A percentile compares a stretch with the other conserved stretches of the same genome.
These are phyloP conservation scores for Drosophila eugracilis DNA, from an alignment of 1,140 invertebrate genomes.

Conservation along the genomic window DNA sequence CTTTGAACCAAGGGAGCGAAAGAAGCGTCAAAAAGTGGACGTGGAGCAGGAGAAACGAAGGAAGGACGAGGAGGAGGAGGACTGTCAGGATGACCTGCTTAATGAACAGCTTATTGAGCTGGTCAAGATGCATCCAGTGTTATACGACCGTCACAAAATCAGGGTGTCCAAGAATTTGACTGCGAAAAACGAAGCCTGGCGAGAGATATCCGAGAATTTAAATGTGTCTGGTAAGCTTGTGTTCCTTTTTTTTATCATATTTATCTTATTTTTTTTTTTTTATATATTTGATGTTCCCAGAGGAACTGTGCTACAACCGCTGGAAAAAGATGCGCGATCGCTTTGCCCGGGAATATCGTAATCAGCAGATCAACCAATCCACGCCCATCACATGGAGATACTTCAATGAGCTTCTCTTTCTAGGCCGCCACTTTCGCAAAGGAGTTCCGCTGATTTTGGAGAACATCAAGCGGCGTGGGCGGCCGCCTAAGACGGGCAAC, in stretches of 20 bases:
- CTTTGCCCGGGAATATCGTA: conserved; percentile 75
- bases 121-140: conserved; percentile 70
- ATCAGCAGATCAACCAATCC: conserved; percentile 62
- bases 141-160: conserved; percentile 74
- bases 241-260: too few relatives aligned
- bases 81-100: conserved; percentile 47
- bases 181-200: conserved; percentile 76
- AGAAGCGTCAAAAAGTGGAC: conserved; percentile 18
- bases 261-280: too few relatives aligned
- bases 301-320: conserved; percentile 72
- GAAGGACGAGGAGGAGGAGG: conserved; percentile 36
- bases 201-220: conserved; percentile 63
- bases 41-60: conserved; percentile 25
- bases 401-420: conserved; percentile 68
- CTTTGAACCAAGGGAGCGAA: conserved; percentile 59
- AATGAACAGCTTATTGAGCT: conserved; percentile 70
- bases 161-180: conserved; percentile 77
- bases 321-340: conserved; percentile 81
- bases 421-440: conserved; percentile 71
- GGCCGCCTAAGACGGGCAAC: conserved; percentile 48
- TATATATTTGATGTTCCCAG: too few relatives aligned
- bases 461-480: conserved; percentile 62
- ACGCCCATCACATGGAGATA: conserved; percentile 65
- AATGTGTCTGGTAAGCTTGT: conserved; percentile 59
- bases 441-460: conserved; percentile 65